A percentile compares a stretch with the other conserved stretches of the same genome.
phyloP scores from a whole-genome alignment of 1,140 invertebrate species.

The Wasmannia auropunctata region DNA sequence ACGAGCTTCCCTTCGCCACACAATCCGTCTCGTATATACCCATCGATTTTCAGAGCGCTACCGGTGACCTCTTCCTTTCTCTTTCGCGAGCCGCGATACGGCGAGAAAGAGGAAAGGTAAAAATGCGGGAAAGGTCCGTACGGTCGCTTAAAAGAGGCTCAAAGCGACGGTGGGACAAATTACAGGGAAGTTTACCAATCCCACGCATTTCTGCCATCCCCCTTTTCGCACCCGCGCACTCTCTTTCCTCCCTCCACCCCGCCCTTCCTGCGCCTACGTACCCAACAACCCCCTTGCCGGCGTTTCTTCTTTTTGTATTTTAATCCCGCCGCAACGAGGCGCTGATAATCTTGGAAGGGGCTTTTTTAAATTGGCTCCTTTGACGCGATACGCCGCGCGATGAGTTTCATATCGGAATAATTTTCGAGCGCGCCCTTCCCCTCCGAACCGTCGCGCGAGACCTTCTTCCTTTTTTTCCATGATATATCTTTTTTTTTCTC shows the following conservation, averaged over 20 bases:
- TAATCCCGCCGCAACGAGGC: conserved; percentile 73
- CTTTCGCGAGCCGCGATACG: conserved; percentile 23
- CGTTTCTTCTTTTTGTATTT: conserved; percentile 70
- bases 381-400: conserved; percentile 81
- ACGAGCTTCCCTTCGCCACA: conserved; percentile 55
- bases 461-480: conserved; percentile 28
- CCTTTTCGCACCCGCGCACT: conserved; percentile 43
- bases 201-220: conserved; percentile 62
- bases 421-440: conserved; percentile 76
- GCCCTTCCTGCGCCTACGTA: conserved; percentile 15
- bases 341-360: conserved; percentile 84
- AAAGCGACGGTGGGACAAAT: conserved; percentile 80
- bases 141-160: conserved; percentile 76
- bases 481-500: conserved; percentile 43
- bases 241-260: not conserved
- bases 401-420: conserved; percentile 85
- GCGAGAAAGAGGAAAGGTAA: conserved; percentile 35
- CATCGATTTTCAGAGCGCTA: conserved; percentile 40
- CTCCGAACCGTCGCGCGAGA: conserved; percentile 16
- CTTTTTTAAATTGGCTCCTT: conserved; percentile 86
- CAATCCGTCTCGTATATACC: not conserved
- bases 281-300: conserved; percentile 34
- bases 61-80: conserved; percentile 46
- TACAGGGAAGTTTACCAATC: conserved; percentile 83
- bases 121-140: conserved; percentile 18